Base-by-base conservation (phyloP, 1,140 invertebrate species). In the Brachystomella parvula region DNA sequence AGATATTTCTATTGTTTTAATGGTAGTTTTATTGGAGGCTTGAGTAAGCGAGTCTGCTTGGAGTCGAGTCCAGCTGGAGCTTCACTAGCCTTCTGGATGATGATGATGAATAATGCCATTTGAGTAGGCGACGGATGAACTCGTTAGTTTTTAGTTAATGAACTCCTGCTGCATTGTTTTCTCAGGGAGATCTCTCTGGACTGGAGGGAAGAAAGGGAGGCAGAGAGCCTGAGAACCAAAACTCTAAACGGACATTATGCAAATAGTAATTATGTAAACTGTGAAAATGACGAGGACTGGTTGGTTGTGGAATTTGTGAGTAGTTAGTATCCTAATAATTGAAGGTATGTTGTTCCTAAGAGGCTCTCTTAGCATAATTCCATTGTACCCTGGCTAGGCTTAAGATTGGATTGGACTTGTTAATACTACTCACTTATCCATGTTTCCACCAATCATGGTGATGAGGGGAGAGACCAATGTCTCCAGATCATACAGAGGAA, bases 21-120 rank as follows among this genome's bases (percentile, higher is more conserved):
- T 53, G 49, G 49, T 12, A 53, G 49, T 53, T 53, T 53, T 53
- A 53, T 53, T 53, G 49, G 21, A 24, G 12, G 12, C 21, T n/a
- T n/a, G n/a, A n/a, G n/a, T n/a, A n/a, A n/a, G n/a, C n/a, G n/a
- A n/a, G n/a, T 24, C 49, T 53, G 49, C 12, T 53, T 53, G 49
- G 49, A 17, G 9, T 9, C 12, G n/a, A n/a, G n/a, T n/a, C n/a
- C n/a, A 53, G 24, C 49, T 53, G 49, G 24, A 53, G 21, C 35
- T 15, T 53, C n/a, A n/a, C n/a, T n/a, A n/a, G n/a, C n/a, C n/a
- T n/a, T n/a, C n/a, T 53, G 49, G 49, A 53, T 53, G 49, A 53
- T 53, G 49, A 53, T 53, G 49, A 53, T 53, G 24, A 53, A 53
- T n/a, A n/a, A n/a, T n/a, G n/a, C n/a, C n/a, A n/a, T n/a, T 53